Evolutionary conservation across 2,113 vertebrate genomes (phyloP).

Genomic region (Tachysurus vachellii): DNA sequence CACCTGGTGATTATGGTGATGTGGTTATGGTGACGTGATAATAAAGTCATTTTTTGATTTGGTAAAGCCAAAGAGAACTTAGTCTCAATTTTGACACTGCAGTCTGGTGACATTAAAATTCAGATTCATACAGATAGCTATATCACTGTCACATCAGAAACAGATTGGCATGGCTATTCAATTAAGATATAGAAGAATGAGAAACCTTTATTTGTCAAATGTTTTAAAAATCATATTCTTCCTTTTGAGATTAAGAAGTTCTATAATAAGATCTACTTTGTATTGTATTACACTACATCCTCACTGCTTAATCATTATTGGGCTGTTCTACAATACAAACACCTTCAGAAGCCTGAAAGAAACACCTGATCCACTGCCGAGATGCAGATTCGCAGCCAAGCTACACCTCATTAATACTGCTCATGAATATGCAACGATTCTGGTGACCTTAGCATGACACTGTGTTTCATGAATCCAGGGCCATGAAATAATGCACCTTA

Average conservation of each 20-base stretch:
- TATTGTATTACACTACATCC: background rate
- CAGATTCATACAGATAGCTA: background rate
- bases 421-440: slow-evolving; percentile 48
- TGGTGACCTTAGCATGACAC: slow-evolving; percentile 50
- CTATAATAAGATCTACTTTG: background rate
- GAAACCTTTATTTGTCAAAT: background rate
- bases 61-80: background rate
- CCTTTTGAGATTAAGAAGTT: background rate
- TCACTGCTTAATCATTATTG: slow-evolving; percentile 1
- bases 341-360: slow-evolving; percentile 46
- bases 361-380: slow-evolving; percentile 43
- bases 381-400: slow-evolving; percentile 40
- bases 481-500: slow-evolving; percentile 49
- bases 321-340: slow-evolving; percentile 27
- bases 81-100: background rate
- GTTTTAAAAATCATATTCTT: background rate
- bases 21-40: too few species aligned
- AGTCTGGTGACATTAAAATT: too few species aligned
- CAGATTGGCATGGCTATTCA: background rate
- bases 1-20: too few species aligned
- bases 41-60: too few species aligned
- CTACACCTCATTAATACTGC: slow-evolving; percentile 58
- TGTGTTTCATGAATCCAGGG: slow-evolving; percentile 49
- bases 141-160: background rate
- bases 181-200: background rate